Evolutionary conservation across 2,888 invertebrate species (phyloP), one percentile per base, ranked within the genome.

Genomic region (Conus canariensis): DNA sequence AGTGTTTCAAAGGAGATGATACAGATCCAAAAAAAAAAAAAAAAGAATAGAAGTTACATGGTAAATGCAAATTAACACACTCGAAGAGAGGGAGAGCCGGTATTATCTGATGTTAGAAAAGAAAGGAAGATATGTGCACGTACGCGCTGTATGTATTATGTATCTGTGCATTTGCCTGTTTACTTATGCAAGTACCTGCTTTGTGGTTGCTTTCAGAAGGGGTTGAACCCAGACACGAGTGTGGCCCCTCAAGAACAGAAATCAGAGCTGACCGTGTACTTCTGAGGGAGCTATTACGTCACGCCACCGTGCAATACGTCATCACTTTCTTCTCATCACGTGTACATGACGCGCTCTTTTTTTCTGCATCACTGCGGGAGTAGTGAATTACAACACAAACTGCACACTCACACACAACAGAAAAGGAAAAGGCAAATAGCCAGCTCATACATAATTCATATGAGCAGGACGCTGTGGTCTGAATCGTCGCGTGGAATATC

Each of bases 201-300:
- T 64, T 64, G 12, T 64, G 60, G 10, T 70, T 70, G 22, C 7
- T 22, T 70, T 70, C 90, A 91, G 90, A 87, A 88, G 25, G 85
- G 88, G 16, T 67, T 90, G n/a, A 86, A 91, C 88, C 85, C 90
- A 56, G 89, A 89, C 59, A 64, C 30, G 74, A 90, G 89, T 74
- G 90, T 85, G 80, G 77, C 64, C 5, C 91, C 91, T 7, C 45
- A 85, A 25, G 85, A 90, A 0, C 91, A 91, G 80, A 91, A 91
- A 25, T 90, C 90, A 64, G 91, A 91, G 56, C 83, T 91, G 45
- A 91, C 91, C 12, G 91, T 91, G 5, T 91, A 91, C 88, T 91
- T 91, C 82, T 91, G 87, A 89, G 45, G 30, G 10, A n/a, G 74
- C 8, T 9, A 25, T 7, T 22, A n/a, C 10, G 16, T 45, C 16